phyloP scores from a whole-genome alignment of 37 sponge, comb jelly and placozoan species.

The Spongilla lacustris region DNA sequence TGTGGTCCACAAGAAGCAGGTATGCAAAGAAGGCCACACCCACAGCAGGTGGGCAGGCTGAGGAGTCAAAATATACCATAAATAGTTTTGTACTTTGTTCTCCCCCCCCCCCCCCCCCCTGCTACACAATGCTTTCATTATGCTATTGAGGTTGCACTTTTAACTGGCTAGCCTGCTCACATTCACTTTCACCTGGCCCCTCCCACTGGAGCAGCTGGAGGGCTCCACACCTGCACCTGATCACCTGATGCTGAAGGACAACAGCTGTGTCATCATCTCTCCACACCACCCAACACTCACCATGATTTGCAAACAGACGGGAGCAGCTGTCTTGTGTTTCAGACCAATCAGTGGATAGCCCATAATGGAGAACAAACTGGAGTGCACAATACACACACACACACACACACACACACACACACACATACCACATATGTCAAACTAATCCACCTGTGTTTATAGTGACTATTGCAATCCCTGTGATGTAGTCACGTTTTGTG shows the following conservation, averaged over 20 bases:
- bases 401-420: background rate
- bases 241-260: slow-evolving; percentile 5
- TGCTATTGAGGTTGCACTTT: background rate
- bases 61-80: background rate
- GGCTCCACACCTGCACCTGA: slow-evolving; percentile 41
- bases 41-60: slow-evolving; percentile 5
- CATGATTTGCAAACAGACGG: background rate
- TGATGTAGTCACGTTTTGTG: too few relatives aligned
- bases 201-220: slow-evolving; percentile 24
- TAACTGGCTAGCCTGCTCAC: background rate
- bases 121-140: too few relatives aligned
- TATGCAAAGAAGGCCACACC: slow-evolving; percentile 47
- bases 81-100: background rate
- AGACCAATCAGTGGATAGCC: slow-evolving; percentile 7
- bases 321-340: background rate
- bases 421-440: too few relatives aligned
- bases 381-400: background rate
- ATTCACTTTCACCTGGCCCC: background rate
- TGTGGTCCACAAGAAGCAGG: slow-evolving; percentile 32
- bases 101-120: too few relatives aligned
- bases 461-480: too few relatives aligned
- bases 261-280: background rate
- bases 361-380: slow-evolving; percentile 17
- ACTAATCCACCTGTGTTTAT: too few relatives aligned
- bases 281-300: background rate